phyloP scores from a whole-genome alignment of 1,140 invertebrate genomes.

The Hycleus phaleratus region DNA sequence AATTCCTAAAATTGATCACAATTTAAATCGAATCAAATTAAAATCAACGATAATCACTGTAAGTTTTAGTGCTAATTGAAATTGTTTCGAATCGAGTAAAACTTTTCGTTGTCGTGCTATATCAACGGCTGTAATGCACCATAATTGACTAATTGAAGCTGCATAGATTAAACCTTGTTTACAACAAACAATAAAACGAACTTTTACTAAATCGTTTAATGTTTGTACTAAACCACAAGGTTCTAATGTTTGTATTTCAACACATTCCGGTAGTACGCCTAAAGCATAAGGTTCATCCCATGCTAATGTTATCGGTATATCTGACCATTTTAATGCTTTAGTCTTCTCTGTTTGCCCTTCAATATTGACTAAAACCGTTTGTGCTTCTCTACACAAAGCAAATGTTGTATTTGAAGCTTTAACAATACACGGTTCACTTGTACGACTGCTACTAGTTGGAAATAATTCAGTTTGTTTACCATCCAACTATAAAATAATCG shows the following conservation, averaged over 20 bases:
- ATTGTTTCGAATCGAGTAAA: slow-evolving; percentile 81
- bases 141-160: slow-evolving; percentile 78
- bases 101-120: slow-evolving; percentile 73
- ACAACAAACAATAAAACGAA: slow-evolving; percentile 56
- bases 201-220: slow-evolving; percentile 60
- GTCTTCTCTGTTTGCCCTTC: slow-evolving; percentile 61
- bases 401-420: slow-evolving; percentile 66
- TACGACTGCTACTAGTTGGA: slow-evolving; percentile 68
- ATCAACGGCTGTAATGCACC: slow-evolving; percentile 73
- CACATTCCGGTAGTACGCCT: slow-evolving; percentile 68
- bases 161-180: slow-evolving; percentile 74
- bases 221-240: slow-evolving; percentile 66
- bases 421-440: slow-evolving; percentile 74
- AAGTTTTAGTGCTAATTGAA: slow-evolving; percentile 86
- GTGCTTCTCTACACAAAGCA: slow-evolving; percentile 73
- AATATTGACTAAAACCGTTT: slow-evolving; percentile 71
- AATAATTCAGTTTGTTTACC: slow-evolving; percentile 74
- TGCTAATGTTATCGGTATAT: slow-evolving; percentile 66
- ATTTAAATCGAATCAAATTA: background rate
- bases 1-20: slow-evolving; percentile 58
- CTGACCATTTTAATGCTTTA: slow-evolving; percentile 74
- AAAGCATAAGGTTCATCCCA: slow-evolving; percentile 89
- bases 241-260: slow-evolving; percentile 61
- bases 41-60: slow-evolving; percentile 56
- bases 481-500: slow-evolving; percentile 12